These are phyloP conservation scores for Pammene fasciana DNA, from an alignment of 2,888 invertebrate species.

Conservation along the genomic window DNA sequence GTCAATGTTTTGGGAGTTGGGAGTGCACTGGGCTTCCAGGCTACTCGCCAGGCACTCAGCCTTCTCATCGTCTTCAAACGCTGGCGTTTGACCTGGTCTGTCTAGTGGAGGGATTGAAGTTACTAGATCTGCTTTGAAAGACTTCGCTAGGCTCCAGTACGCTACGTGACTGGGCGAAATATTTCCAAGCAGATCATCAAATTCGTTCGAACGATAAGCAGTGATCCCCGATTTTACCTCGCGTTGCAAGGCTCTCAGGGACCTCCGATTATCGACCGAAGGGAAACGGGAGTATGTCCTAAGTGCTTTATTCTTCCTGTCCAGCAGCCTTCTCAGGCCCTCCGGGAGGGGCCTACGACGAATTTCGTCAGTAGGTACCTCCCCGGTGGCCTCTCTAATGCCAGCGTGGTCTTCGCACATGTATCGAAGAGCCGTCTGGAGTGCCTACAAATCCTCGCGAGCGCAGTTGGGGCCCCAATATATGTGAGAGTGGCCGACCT, in stretches of 20 bases:
- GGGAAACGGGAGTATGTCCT: not conserved
- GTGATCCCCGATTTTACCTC: not conserved
- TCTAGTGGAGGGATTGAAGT: too few relatives aligned
- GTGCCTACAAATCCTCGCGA: not conserved
- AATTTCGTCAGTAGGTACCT: not conserved
- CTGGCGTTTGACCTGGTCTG: not conserved
- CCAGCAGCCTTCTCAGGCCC: not conserved
- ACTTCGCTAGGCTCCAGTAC: slow-evolving; percentile 16
- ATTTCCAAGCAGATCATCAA: not conserved
- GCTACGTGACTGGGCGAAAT: slow-evolving; percentile 15
- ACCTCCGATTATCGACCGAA: not conserved
- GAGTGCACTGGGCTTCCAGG: not conserved
- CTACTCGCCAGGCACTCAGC: not conserved
- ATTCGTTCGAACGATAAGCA: not conserved
- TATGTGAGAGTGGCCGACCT: not conserved
- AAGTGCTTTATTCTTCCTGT: not conserved
- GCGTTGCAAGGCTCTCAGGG: not conserved
- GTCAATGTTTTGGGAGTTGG: not conserved
- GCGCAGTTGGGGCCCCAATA: not conserved
- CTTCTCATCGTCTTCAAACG: slow-evolving; percentile 10
- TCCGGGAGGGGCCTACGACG: not conserved
- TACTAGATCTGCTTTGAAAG: too few relatives aligned
- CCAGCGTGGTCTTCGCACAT: not conserved
- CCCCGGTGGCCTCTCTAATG: not conserved
- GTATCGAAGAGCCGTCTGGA: not conserved